Evolutionary conservation across 2,113 vertebrate species (phyloP).

Genomic region (Monarcha castaneiventris): DNA sequence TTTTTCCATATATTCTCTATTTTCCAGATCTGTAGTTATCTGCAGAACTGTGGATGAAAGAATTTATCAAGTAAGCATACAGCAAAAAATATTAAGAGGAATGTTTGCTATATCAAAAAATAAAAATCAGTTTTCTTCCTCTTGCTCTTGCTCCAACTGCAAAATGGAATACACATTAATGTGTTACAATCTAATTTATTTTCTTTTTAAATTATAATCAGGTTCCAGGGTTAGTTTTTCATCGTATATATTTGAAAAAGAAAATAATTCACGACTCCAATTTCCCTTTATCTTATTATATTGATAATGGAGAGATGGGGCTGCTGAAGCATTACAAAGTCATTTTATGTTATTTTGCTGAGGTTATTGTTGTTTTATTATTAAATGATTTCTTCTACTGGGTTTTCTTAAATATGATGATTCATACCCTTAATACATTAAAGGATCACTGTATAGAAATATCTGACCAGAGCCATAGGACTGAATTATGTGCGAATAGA

Average conservation of each 20-base stretch:
- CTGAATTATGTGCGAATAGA: not conserved
- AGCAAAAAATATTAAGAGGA: not conserved
- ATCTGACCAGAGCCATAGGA: not conserved
- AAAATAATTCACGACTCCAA: not conserved
- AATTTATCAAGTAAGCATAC: not conserved
- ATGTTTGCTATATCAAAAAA: not conserved
- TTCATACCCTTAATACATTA: not conserved
- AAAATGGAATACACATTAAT: constrained; percentile 8
- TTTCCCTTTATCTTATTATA: constrained; percentile 11
- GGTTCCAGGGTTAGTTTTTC: not conserved
- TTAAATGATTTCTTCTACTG: not conserved
- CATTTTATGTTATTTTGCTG: not conserved
- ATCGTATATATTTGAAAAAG: not conserved
- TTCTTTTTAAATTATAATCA: constrained; percentile 7
- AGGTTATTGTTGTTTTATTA: constrained; percentile 4
- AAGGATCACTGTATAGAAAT: not conserved
- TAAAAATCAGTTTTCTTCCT: not conserved
- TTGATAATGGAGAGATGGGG: constrained; percentile 4
- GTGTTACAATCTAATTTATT: constrained; percentile 6
- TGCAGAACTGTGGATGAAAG: not conserved
- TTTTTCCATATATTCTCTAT: not conserved
- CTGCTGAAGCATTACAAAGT: constrained; percentile 20
- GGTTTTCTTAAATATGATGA: not conserved
- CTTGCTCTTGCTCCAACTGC: not conserved
- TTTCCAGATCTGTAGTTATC: not conserved